Percentiles rank a stretch among this genome's conserved stretches.
phyloP scores from a whole-genome alignment of 2,888 invertebrate genomes.

The Sarcophaga carnaria region DNA sequence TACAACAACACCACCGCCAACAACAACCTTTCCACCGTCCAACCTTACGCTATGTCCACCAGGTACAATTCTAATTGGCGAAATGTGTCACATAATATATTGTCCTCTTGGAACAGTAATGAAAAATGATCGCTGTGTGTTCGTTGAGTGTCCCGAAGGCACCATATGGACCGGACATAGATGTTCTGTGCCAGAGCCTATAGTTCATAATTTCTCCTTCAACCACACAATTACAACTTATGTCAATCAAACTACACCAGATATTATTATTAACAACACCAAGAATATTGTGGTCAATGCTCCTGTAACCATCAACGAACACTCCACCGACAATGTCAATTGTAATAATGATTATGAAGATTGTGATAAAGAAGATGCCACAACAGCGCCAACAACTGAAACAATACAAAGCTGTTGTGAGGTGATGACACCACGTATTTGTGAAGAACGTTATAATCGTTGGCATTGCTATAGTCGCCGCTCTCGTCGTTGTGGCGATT shows the following conservation, averaged over 20 bases:
- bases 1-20: neutral
- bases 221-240: slow-evolving; percentile 67
- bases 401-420: slow-evolving; percentile 72
- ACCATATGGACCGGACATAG: slow-evolving; percentile 73
- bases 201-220: slow-evolving; percentile 59
- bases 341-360: slow-evolving; percentile 35
- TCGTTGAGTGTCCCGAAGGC: slow-evolving; percentile 73
- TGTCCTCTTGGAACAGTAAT: slow-evolving; percentile 72
- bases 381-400: neutral
- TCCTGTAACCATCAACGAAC: slow-evolving; percentile 53
- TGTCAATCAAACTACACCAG: slow-evolving; percentile 57
- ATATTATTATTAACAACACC: slow-evolving; percentile 71
- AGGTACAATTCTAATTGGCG: slow-evolving; percentile 71
- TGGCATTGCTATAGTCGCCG: slow-evolving; percentile 75
- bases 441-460: slow-evolving; percentile 63
- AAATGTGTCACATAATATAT: slow-evolving; percentile 73
- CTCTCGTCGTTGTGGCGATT: slow-evolving; percentile 73
- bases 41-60: slow-evolving; percentile 70
- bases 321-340: slow-evolving; percentile 20
- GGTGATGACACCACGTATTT: slow-evolving; percentile 75
- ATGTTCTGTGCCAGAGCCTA: slow-evolving; percentile 71
- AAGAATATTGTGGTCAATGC: slow-evolving; percentile 73
- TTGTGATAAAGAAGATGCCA: slow-evolving; percentile 14
- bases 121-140: slow-evolving; percentile 71
- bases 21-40: slow-evolving; percentile 55